Evolutionary conservation across 2,113 vertebrate species (phyloP).

Genomic region (Isichthys henryi): DNA sequence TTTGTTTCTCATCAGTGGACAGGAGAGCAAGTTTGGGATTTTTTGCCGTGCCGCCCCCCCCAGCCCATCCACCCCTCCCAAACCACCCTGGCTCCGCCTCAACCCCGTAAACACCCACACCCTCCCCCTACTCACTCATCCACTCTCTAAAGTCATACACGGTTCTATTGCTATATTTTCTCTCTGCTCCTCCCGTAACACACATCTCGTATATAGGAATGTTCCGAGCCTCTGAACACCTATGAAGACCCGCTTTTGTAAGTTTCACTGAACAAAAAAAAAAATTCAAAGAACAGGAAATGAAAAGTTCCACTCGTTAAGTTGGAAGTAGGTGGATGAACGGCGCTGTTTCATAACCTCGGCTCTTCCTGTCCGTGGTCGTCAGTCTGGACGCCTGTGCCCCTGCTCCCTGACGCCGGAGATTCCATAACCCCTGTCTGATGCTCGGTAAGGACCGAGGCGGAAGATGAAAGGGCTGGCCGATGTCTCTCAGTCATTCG

Average conservation of each 20-base stretch:
- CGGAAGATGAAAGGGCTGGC: background rate
- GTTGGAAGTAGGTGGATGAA: background rate
- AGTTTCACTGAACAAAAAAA: background rate
- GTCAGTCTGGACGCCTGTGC: background rate
- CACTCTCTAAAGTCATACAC: background rate
- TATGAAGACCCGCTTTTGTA: background rate
- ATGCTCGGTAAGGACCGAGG: background rate
- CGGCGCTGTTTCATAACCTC: background rate
- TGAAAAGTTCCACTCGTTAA: background rate
- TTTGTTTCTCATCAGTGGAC: background rate
- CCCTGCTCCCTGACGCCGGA: background rate
- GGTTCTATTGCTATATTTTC: background rate
- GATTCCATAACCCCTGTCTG: background rate
- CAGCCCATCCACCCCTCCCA: background rate
- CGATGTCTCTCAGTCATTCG: background rate
- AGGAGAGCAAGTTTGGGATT: background rate
- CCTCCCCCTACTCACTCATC: background rate
- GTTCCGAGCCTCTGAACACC: background rate
- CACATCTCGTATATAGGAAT: background rate
- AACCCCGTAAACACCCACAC: background rate
- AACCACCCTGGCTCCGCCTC: background rate
- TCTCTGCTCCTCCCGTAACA: background rate
- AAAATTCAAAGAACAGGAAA: background rate
- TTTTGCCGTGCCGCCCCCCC: background rate
- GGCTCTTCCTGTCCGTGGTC: background rate